Base-by-base conservation (phyloP, 2,888 invertebrate genomes). In the Branchellion lobata region DNA sequence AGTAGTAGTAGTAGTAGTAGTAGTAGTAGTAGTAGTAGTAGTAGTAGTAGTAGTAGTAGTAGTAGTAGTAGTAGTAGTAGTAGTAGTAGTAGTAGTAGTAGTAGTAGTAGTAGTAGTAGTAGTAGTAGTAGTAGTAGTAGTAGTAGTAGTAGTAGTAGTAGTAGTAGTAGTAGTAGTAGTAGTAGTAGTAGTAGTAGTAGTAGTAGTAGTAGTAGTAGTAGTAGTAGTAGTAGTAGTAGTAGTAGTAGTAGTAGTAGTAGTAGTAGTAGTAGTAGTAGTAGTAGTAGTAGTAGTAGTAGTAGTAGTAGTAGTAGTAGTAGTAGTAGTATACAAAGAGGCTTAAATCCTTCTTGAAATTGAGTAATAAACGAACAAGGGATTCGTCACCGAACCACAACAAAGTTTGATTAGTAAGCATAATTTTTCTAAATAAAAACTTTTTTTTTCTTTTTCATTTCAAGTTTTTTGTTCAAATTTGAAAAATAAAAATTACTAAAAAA, bases 11-110 rank as follows among this genome's bases (percentile, higher is more conserved):
- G 34, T 34, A 31, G 24, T 40, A 31, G 72, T 33, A 29, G 53
- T 53, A 53, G 53, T 53, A 53, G 53, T 53, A 53, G 53, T 53
- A 53, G 53, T 53, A 53, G 53, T 53, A 14, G n/a, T 53, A 14
- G 53, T 53, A n/a, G 53, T 14, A 18, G n/a, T 14, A 53, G 53
- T 53, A 18, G n/a, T 53, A 53, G n/a, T 53, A 53, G n/a, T 53
- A 53, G n/a, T 53, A 53, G n/a, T 53, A 53, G n/a, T 53, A 53
- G n/a, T 53, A 53, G n/a, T 53, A 53, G n/a, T 53, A 53, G 53
- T 53, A 53, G n/a, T 53, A 53, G 53, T 53, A 53, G 53, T 53
- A 53, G 53, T 53, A 53, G 53, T 53, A 53, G 53, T 53, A 53
- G 53, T 53, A 53, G 53, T 53, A 53, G 53, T 53, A 53, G 53